Evolutionary conservation across 2,797 vertebrate genomes (phyloP), one percentile per base, ranked within the genome.

Genomic region (Columba guinea): DNA sequence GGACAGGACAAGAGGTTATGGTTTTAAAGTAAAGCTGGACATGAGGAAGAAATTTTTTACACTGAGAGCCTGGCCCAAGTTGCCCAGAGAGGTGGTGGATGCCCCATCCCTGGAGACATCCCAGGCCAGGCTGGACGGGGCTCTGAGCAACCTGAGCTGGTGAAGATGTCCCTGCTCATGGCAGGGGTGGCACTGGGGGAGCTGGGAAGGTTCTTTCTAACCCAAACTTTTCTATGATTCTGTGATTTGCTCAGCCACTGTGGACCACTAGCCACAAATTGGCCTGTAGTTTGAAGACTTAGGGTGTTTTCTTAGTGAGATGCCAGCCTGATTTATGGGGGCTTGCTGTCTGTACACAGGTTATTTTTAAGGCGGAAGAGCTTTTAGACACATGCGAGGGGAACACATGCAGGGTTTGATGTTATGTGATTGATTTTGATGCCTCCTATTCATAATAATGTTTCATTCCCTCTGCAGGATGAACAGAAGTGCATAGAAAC

Each of bases 401-500:
- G 59, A 89, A 93, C 53, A 53, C 84, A 23, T 30, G 87, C 70
- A 35, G 86, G 77, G 64, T 81, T 90, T 94, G 69, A 60, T 87
- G 83, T 56, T 78, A 8, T 75, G 3, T 80, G 92, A 94, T 73
- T 93, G 86, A 96, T 94, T 78, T 92, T 69, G 59, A 0, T 65
- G 88, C 48, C 44, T 91, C 22, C 78, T 75, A 21, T 95, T 94
- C 60, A 56, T 87, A 81, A 58, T 68, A 67, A 74, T 60, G 35
- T 88, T 89, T 84, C 64, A 32, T 91, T 89, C 64, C 58, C 59
- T 73, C 89, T 89, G 55, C 88, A 99, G 99, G 98, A 99, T 10
- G 98, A 99, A 74, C 98, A 99, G 97, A 99, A 98, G 88, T 99
- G 98, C 94, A 87, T 99, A 60, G 99, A 99, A 97, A 99, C 98